Conservation (phyloP, 2,888 invertebrate genomes). For the Phyto melanocephala region DNA sequence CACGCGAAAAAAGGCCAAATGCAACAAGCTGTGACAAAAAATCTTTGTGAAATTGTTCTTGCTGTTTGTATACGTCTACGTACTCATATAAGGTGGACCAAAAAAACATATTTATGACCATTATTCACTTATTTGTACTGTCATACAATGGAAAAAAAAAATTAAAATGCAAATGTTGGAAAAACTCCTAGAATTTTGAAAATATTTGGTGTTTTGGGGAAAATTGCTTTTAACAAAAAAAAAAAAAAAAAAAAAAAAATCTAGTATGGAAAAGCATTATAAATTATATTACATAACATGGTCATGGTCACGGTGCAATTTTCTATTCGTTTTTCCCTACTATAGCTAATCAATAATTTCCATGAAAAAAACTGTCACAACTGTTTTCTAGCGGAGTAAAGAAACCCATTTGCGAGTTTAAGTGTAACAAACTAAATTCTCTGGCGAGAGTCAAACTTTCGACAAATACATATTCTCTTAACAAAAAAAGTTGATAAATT, state of each 20-base stretch:
- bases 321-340: not conserved
- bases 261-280: not conserved
- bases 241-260: not conserved
- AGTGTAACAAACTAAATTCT: too few relatives aligned
- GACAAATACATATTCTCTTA: too few relatives aligned
- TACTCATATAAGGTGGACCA: constrained; percentile 12
- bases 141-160: not conserved
- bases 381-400: too few relatives aligned
- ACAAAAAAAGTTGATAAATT: too few relatives aligned
- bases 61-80: not conserved
- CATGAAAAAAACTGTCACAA: too few relatives aligned
- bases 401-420: too few relatives aligned
- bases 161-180: not conserved
- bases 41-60: not conserved
- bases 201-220: not conserved
- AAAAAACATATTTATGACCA: constrained; percentile 23
- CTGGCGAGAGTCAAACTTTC: too few relatives aligned
- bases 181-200: constrained; percentile 16
- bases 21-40: constrained; percentile 34
- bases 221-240: not conserved
- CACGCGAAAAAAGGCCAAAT: not conserved
- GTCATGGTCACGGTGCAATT: not conserved
- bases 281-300: not conserved
- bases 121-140: not conserved
- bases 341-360: too few relatives aligned